A percentile compares a stretch with the other conserved stretches of the same genome.
Evolutionary conservation across 2,888 invertebrate genomes (phyloP).

Genomic region (Callimorpha dominula): DNA sequence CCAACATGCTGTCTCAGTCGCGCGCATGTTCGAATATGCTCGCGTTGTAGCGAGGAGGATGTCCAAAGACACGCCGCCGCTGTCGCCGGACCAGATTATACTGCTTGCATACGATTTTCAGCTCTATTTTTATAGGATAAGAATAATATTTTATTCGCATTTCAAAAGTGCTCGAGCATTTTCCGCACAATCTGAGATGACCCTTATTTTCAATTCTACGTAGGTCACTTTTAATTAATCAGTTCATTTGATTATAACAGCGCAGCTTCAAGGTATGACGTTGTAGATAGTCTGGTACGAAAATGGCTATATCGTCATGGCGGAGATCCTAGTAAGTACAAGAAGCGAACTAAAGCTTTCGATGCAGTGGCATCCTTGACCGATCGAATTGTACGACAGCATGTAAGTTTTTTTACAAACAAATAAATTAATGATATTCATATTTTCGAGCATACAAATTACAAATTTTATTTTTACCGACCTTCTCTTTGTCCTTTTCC

Average conservation of each 20-base stretch:
- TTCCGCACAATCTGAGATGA: no score
- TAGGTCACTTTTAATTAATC: not conserved
- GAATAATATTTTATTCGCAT: no score
- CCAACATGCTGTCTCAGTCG: not conserved
- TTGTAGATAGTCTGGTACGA: slow-evolving; percentile 69
- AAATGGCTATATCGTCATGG: slow-evolving; percentile 75
- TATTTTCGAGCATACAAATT: not conserved
- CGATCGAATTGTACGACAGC: slow-evolving; percentile 72
- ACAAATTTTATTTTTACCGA: no score
- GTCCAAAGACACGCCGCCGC: not conserved
- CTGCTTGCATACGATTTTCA: not conserved
- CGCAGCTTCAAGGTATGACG: slow-evolving; percentile 70
- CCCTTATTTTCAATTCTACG: not conserved
- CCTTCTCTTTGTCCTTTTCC: no score
- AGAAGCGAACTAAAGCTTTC: slow-evolving; percentile 77
- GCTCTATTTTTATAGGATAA: not conserved
- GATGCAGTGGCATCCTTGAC: slow-evolving; percentile 74
- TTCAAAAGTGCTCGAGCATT: no score
- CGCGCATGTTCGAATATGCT: not conserved
- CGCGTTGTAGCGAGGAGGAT: not conserved
- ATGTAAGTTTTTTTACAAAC: slow-evolving; percentile 58
- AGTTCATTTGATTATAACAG: slow-evolving; percentile 48
- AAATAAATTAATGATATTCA: not conserved
- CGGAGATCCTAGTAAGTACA: slow-evolving; percentile 76
- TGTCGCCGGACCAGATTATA: not conserved